These are phyloP conservation scores for Haliclona indistincta DNA, from an alignment of 37 sponge, comb jelly and placozoan genomes.

Conservation along the genomic window DNA sequence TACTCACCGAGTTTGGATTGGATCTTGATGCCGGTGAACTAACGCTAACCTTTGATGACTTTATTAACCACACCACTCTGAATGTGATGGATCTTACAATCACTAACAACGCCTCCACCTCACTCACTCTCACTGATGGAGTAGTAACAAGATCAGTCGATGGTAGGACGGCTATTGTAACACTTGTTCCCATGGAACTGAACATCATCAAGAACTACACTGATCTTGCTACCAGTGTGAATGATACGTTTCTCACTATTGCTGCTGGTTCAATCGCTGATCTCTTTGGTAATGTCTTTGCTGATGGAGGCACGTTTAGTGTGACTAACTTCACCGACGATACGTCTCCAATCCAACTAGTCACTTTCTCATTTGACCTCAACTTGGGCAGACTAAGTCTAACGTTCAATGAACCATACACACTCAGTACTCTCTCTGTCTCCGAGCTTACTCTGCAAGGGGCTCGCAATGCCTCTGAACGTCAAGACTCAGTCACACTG, in stretches of 20 bases:
- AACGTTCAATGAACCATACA: slow-evolving; percentile 60
- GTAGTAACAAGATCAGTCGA: slow-evolving; percentile 29
- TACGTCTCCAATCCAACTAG: slow-evolving; percentile 36
- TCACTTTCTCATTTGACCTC: slow-evolving; percentile 65
- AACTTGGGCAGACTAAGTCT: slow-evolving; percentile 62
- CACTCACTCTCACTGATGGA: slow-evolving; percentile 30
- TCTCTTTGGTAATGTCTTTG: slow-evolving; percentile 53
- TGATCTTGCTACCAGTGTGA: slow-evolving; percentile 45
- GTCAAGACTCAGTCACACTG: slow-evolving; percentile 52
- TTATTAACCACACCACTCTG: slow-evolving; percentile 49
- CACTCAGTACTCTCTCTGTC: slow-evolving; percentile 27
- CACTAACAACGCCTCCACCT: slow-evolving; percentile 41
- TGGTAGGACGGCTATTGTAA: slow-evolving; percentile 48
- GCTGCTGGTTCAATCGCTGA: slow-evolving; percentile 52
- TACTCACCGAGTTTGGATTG: slow-evolving; percentile 49
- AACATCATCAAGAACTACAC: slow-evolving; percentile 50
- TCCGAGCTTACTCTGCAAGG: slow-evolving; percentile 69
- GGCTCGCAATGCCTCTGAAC: slow-evolving; percentile 21
- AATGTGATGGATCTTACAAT: slow-evolving; percentile 26
- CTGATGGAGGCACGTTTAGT: slow-evolving; percentile 33
- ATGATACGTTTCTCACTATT: slow-evolving; percentile 68
- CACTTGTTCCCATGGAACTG: slow-evolving; percentile 46
- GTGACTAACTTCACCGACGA: slow-evolving; percentile 68
- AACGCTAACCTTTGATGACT: slow-evolving; percentile 75
- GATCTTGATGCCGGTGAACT: slow-evolving; percentile 58